phyloP scores from a whole-genome alignment of 2,113 vertebrate genomes.

The Stigmatopora argus region DNA sequence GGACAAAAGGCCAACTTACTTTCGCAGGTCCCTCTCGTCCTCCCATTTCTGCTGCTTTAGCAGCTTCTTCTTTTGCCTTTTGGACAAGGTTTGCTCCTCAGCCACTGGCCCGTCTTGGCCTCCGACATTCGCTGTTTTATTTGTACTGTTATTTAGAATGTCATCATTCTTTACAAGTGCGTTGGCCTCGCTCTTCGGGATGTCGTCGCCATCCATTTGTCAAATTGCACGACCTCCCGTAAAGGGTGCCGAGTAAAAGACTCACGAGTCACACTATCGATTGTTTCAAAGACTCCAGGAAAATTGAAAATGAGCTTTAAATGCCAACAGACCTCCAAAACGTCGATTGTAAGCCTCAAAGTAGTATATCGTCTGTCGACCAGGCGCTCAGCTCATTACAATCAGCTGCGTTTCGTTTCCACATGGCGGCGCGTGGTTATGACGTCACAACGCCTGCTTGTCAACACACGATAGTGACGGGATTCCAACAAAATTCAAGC shows the following conservation, averaged over 20 bases:
- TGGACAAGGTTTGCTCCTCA: conserved; percentile 68
- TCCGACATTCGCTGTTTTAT: background rate
- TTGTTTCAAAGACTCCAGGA: background rate
- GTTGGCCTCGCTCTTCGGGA: background rate
- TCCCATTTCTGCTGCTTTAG: conserved; percentile 92
- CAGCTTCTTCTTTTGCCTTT: conserved; percentile 85
- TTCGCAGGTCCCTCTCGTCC: conserved; percentile 84
- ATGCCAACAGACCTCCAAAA: background rate
- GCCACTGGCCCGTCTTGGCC: conserved; percentile 8
- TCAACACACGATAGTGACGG: background rate
- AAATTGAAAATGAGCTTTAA: background rate
- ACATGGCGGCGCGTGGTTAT: background rate
- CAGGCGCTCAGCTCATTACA: no score
- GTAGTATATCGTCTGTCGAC: background rate
- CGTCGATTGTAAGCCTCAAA: background rate
- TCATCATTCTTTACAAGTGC: background rate
- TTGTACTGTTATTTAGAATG: background rate
- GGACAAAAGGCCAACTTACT: conserved; percentile 64
- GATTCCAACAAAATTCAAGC: no score
- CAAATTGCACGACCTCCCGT: background rate
- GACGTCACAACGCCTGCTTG: conserved; percentile 26
- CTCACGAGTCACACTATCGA: background rate
- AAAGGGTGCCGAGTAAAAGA: background rate
- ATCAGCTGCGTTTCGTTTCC: fast-evolving
- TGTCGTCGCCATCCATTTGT: conserved; percentile 17